Evolutionary conservation across 2,113 vertebrate genomes (phyloP), one percentile per base, ranked within the genome.

Genomic region (Nycticebus coucang): DNA sequence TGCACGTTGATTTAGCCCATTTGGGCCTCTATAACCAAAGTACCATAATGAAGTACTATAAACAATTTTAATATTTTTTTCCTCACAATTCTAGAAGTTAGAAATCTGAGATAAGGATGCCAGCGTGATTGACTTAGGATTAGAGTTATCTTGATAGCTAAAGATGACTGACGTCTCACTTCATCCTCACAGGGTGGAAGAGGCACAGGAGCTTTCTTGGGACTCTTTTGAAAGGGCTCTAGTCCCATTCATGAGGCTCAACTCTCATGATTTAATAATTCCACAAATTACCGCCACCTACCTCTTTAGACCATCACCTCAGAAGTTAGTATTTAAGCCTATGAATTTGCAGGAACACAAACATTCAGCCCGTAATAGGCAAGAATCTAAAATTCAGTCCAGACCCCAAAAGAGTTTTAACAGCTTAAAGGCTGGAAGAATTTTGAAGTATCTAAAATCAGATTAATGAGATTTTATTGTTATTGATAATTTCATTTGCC

Each of bases 201-300:
- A 0, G 1, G 13, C 7, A n/a, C 45, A 22, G 26, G 11, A 50
- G 1, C 6, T 74, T 14, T 2, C 17, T 28, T n/a, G 6, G 7
- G 22, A 6, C 11, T 57, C 11, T 41, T 45, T 14, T 28, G 11
- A 75, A 28, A 35, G 14, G 1, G 19, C 45, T 17, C 13, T 59
- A 59, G 62, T 30, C 3, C 7, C 74, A n/a, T 85, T 69, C 13
- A 15, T 30, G 87, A 89, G 45, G 14, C 50, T 12, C 26, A 18
- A 11, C 26, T 15, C 7, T 62, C 2, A 28, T 11, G 18, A 57
- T 30, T 17, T 33, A 21, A 30, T 59, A 37, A 37, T 14, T 19
- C 59, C 8, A 5, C 60, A 68, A 50, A 69, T 50, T 9, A 50
- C 45, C 45, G 4, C 45, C 45, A 50, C 13, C 19, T 3, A 17